Evolutionary conservation across 2,797 vertebrate genomes (phyloP), one percentile per base, ranked within the genome.

Genomic region (Sphenopsis melanotis): DNA sequence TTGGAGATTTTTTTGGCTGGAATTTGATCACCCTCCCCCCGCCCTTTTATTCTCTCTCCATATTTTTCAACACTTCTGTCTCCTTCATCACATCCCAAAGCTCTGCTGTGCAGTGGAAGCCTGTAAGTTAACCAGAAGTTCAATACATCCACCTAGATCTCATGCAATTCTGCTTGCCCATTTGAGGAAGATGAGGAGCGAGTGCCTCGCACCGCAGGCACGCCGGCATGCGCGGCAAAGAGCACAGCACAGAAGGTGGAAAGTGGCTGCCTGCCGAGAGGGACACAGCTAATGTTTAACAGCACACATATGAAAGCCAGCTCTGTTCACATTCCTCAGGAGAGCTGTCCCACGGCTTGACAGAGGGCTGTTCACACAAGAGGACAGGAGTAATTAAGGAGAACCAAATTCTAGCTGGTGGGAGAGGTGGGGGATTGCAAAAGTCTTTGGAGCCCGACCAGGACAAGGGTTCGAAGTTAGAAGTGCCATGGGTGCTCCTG

Each of bases 1-100:
- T 91, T 83, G 90, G 93, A 94, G 83, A 69, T 59, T 82, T 90
- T 95, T 96, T 92, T 80, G 77, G 64, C 65, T 66, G 42, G n/a
- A 91, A 70, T 89, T 83, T 49, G 78, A 91, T 92, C 66, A 91
- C 71, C 63, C 76, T n/a, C 70, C 59, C 68, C 50, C 92, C 94
- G 81, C 41, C 66, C 70, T 92, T 95, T 95, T 90, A 94, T 84
- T 86, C 86, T 92, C 69, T 89, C 50, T 76, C 83, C 50, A 19
- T 64, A 84, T 79, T 95, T 96, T 81, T 74, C 91, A 83, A 65
- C 63, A 41, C 79, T 87, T 87, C 53, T 79, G 39, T 65, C 90
- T 95, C 81, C 74, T 95, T 89, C 86, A 85, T 87, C 83, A 59
- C 69, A 92, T 83, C 47, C 46, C 72, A 60, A 70, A 95, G 59